phyloP scores from a whole-genome alignment of 2,888 invertebrate species.

The Pegoplata infirma region DNA sequence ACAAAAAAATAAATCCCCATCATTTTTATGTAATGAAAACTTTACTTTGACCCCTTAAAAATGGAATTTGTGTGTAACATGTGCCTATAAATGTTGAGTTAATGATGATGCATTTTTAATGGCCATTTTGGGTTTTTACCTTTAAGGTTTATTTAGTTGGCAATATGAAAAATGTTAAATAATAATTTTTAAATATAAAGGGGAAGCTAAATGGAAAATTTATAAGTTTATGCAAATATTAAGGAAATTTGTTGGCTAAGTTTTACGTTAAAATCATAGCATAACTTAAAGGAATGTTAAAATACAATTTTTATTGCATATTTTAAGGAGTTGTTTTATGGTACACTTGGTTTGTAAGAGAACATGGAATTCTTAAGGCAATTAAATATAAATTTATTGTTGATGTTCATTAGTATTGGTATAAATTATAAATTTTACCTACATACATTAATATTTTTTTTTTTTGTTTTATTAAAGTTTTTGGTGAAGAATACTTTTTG shows the following conservation, averaged over 20 bases:
- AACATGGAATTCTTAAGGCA: too few species aligned
- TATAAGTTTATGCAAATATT: conserved; percentile 8
- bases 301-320: conserved; percentile 16
- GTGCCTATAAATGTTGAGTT: conserved; percentile 42
- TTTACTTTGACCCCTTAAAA: neutral
- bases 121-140: conserved; percentile 21
- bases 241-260: neutral
- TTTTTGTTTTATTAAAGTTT: too few species aligned
- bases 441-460: too few species aligned
- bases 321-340: conserved; percentile 14
- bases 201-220: too few species aligned
- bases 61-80: conserved; percentile 21
- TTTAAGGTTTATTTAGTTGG: neutral
- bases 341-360: too few species aligned
- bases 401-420: neutral
- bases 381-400: too few species aligned
- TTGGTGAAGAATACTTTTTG: neutral
- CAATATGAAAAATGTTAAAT: neutral
- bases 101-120: conserved; percentile 63
- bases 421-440: neutral
- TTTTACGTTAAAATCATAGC: neutral
- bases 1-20: neutral
- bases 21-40: conserved; percentile 8
- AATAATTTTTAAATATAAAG: neutral
- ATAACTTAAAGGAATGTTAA: conserved; percentile 22